Evolutionary conservation across 2,113 vertebrate genomes (phyloP).

Genomic region (Percopsis transmontana): DNA sequence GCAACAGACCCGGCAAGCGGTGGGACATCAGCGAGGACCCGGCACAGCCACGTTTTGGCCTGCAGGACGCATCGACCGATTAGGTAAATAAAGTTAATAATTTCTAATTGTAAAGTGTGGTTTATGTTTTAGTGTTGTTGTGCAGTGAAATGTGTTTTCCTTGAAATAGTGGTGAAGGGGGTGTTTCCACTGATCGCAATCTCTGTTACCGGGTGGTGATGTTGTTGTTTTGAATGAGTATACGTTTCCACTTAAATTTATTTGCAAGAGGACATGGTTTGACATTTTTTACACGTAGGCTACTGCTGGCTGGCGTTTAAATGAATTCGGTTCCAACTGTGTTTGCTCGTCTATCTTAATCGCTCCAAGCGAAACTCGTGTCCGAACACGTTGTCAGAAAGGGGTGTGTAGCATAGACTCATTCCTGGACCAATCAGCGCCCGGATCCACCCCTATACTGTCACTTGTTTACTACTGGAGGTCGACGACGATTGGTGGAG

Average conservation of each 20-base stretch:
- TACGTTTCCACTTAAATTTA: background rate
- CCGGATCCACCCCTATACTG: conserved; percentile 44
- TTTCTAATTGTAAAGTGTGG: rapidly evolving
- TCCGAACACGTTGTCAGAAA: conserved; percentile 75
- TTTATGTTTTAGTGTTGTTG: background rate
- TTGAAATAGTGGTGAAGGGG: background rate
- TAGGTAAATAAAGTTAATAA: conserved; percentile 15
- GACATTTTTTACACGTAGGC: background rate
- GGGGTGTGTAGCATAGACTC: conserved; percentile 61
- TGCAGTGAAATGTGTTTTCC: background rate
- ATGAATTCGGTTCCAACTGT: background rate
- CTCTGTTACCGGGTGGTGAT: conserved; percentile 48
- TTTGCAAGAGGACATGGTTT: background rate
- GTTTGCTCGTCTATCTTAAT: conserved; percentile 12
- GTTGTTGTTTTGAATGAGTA: background rate
- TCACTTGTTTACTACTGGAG: conserved; percentile 74
- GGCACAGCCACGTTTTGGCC: conserved; percentile 17
- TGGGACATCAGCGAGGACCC: conserved; percentile 40
- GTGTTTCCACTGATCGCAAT: conserved; percentile 34
- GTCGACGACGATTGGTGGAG: conserved; percentile 56
- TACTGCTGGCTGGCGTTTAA: background rate
- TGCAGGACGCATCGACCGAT: conserved; percentile 30
- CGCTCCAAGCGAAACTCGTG: conserved; percentile 74
- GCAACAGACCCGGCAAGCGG: conserved; percentile 57
- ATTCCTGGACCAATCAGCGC: conserved; percentile 65